Conservation (phyloP, 2,113 vertebrate species). For the Phylloscopus whistleri region DNA sequence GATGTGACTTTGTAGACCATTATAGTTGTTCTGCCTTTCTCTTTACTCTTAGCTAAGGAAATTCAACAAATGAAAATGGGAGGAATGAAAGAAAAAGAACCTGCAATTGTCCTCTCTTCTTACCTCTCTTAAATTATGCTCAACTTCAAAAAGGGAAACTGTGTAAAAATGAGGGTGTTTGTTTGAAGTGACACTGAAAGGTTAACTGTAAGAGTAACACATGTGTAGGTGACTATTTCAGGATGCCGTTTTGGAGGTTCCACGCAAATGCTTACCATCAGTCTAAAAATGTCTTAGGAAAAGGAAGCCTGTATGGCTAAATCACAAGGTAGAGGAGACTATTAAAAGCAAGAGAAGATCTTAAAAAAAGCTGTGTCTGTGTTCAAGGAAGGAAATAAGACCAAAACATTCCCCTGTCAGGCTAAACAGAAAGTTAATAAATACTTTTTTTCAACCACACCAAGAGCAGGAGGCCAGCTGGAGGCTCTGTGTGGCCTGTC, state of each 20-base stretch:
- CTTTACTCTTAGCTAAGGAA: not conserved
- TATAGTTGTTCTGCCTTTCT: not conserved
- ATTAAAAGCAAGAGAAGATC: not conserved
- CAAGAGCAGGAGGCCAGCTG: not conserved
- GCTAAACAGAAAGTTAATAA: not conserved
- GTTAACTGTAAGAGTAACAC: not conserved
- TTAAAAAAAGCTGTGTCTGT: not conserved
- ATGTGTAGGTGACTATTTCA: not conserved
- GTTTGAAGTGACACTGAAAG: not conserved
- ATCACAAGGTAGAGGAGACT: not conserved
- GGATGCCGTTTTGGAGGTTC: not conserved
- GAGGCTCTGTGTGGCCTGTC: not conserved
- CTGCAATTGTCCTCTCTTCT: not conserved
- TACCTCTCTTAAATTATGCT: not conserved
- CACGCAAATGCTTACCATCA: not conserved
- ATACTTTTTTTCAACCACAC: not conserved
- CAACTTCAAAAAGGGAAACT: not conserved
- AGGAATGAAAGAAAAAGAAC: not conserved
- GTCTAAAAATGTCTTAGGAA: not conserved
- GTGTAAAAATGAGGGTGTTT: not conserved
- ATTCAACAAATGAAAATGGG: not conserved
- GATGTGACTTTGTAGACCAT: not conserved
- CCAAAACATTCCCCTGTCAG: not conserved
- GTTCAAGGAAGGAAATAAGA: not conserved
- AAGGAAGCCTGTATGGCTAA: not conserved